Percentiles rank a stretch among this genome's conserved stretches.
Conservation (phyloP, 2,113 vertebrate species). For the Tympanuchus pallidicinctus region DNA sequence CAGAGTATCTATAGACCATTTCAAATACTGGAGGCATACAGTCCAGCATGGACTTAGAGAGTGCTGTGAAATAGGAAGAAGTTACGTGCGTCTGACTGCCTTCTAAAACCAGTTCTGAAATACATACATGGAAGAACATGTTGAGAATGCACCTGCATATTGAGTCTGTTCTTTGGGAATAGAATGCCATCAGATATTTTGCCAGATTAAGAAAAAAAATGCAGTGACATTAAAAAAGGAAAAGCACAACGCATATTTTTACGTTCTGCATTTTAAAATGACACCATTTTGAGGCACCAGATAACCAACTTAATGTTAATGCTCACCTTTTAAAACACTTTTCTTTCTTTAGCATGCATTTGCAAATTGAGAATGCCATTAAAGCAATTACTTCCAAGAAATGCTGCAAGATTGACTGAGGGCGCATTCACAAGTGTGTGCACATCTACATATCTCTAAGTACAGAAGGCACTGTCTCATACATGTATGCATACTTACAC, state of each 20-base stretch:
- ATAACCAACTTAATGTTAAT: background rate
- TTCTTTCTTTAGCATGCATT: background rate
- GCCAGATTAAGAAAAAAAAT: background rate
- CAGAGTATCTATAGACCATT: background rate
- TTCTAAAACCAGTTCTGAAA: background rate
- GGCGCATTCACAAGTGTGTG: accelerated
- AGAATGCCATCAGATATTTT: background rate
- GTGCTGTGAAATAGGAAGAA: background rate
- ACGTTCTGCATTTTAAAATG: background rate
- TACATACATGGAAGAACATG: background rate
- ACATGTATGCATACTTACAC: background rate
- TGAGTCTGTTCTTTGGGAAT: background rate
- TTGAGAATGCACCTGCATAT: background rate
- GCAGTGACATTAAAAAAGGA: background rate
- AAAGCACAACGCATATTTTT: background rate
- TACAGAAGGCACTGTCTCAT: background rate
- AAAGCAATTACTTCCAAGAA: background rate
- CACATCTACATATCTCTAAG: background rate
- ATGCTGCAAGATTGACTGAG: background rate
- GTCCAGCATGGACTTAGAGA: background rate
- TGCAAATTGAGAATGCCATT: background rate
- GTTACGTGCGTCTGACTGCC: background rate
- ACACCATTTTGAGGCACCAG: background rate
- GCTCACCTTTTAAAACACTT: background rate
- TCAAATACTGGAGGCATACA: background rate